Percentiles rank a stretch among this genome's conserved stretches.
These are phyloP conservation scores for Drosophila flavopinicola DNA, from an alignment of 2,888 invertebrate species.

Conservation along the genomic window DNA sequence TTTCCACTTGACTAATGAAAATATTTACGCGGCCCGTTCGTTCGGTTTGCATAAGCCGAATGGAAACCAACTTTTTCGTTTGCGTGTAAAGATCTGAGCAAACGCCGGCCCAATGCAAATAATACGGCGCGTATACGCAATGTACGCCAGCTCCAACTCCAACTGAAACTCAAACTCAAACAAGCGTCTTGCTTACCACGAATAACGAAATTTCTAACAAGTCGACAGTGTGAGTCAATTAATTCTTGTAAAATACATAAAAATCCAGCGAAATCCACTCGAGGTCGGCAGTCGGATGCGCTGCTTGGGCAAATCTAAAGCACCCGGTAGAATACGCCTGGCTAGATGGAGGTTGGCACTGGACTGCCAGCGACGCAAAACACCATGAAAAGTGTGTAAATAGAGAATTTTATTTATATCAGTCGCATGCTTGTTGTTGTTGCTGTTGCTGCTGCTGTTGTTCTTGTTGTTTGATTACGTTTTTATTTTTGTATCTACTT, in stretches of 20 bases:
- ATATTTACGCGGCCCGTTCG: constrained; percentile 56
- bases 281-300: constrained; percentile 12
- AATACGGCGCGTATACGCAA: constrained; percentile 64
- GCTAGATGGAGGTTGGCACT: constrained; percentile 10
- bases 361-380: constrained; percentile 12
- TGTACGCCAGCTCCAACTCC: constrained; percentile 53
- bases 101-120: constrained; percentile 44
- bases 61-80: constrained; percentile 27
- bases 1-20: constrained; percentile 71
- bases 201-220: constrained; percentile 57
- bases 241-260: constrained; percentile 66
- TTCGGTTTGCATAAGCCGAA: constrained; percentile 56
- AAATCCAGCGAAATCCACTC: constrained; percentile 46
- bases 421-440: constrained; percentile 42
- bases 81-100: constrained; percentile 25
- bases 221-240: constrained; percentile 73
- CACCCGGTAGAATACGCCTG: constrained; percentile 60
- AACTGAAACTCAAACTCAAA: too few species aligned
- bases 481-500: constrained; percentile 20
- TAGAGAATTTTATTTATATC: constrained; percentile 72
- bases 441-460: constrained; percentile 28
- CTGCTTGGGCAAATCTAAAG: constrained; percentile 53
- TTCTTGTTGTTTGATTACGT: constrained; percentile 11
- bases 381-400: constrained; percentile 71
- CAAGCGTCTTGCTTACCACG: constrained; percentile 42